phyloP scores from a whole-genome alignment of 2,797 vertebrate species.

The Pelodytes ibericus region DNA sequence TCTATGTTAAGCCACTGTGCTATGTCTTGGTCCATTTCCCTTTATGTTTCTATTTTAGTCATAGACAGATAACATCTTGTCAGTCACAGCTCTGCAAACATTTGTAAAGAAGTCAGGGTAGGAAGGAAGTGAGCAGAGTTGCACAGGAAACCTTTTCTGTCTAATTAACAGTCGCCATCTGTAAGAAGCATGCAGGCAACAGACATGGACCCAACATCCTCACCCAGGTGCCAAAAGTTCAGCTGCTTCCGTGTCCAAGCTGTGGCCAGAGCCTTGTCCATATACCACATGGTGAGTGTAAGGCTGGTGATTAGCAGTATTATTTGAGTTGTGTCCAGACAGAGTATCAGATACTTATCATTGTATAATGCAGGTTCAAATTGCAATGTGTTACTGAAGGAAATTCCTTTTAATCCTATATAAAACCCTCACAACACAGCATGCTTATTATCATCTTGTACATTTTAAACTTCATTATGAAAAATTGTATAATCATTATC shows the following conservation, averaged over 20 bases:
- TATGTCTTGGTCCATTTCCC: neutral
- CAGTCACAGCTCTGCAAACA: neutral
- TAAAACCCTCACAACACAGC: neutral
- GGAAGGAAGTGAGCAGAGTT: constrained; percentile 29
- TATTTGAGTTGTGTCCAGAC: no score
- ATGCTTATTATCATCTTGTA: neutral
- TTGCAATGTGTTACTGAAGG: neutral
- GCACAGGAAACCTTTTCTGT: neutral
- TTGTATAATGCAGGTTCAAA: no score
- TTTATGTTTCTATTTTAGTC: constrained; percentile 11
- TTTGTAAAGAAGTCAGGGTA: constrained; percentile 14
- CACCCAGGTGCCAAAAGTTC: neutral
- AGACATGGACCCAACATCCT: constrained; percentile 21
- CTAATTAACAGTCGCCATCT: constrained; percentile 16
- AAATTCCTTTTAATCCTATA: neutral
- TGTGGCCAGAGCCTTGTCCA: constrained; percentile 7
- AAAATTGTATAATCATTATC: neutral
- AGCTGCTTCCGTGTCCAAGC: neutral
- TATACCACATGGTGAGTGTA: constrained; percentile 39
- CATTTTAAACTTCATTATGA: neutral
- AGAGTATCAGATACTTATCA: no score
- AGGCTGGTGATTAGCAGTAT: no score
- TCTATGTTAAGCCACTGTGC: neutral
- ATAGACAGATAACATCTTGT: constrained; percentile 6
- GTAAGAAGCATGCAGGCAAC: neutral